Conservation (phyloP, 2,113 vertebrate genomes). For the Engraulis encrasicolus region DNA sequence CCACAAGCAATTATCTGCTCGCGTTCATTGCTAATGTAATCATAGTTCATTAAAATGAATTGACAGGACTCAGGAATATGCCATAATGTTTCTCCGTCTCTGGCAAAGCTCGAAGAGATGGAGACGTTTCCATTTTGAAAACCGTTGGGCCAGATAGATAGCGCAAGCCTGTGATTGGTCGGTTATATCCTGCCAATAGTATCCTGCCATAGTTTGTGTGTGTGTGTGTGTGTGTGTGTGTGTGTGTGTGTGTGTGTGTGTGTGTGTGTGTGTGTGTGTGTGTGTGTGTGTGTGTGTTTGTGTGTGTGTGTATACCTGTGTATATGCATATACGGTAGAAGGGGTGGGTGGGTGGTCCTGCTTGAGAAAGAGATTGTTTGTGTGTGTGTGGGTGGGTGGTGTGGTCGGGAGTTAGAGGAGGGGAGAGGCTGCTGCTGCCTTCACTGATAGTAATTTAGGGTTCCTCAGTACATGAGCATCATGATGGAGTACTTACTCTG, state of each 20-base stretch:
- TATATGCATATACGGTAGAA: background rate
- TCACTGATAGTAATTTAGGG: conserved; percentile 5
- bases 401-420: background rate
- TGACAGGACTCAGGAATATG: background rate
- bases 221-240: no score
- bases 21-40: no score
- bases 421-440: background rate
- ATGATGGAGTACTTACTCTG: background rate
- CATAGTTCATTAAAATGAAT: no score
- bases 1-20: no score
- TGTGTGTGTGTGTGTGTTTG: background rate
- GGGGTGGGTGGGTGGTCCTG: background rate
- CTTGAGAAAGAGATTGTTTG: background rate
- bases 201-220: no score
- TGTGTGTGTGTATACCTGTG: background rate
- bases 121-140: no score
- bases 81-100: background rate
- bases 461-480: background rate
- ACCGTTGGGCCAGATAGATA: no score
- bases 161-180: no score
- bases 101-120: background rate
- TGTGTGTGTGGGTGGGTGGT: background rate
- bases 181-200: no score
- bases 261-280: background rate
- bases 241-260: no score